phyloP scores from a whole-genome alignment of 2,888 invertebrate genomes.

The Calliopum simillimum region DNA sequence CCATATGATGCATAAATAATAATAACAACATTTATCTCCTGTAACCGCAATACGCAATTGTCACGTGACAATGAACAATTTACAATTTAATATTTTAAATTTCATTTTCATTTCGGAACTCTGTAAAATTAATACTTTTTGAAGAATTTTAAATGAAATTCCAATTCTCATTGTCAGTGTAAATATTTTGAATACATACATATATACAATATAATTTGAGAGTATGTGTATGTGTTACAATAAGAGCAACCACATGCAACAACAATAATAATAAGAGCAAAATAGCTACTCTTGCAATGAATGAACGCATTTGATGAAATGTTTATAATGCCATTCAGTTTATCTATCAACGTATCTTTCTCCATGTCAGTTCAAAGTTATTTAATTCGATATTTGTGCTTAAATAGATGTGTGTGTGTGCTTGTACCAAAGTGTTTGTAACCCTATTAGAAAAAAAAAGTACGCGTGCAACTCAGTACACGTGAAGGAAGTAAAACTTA shows the following conservation, averaged over 20 bases:
- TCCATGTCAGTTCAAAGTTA: too few species aligned
- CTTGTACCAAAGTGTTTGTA: background rate
- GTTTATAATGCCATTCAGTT: background rate
- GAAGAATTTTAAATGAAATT: background rate
- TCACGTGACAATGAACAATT: conserved; percentile 22
- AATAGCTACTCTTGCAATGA: conserved; percentile 1
- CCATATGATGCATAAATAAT: conserved; percentile 7
- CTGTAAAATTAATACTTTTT: conserved; percentile 3
- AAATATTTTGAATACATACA: too few species aligned
- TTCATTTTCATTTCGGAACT: conserved; percentile 7
- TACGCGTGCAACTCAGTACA: too few species aligned
- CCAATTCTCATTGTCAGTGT: too few species aligned
- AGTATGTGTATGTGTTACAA: background rate
- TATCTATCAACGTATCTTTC: too few species aligned
- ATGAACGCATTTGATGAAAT: conserved; percentile 15
- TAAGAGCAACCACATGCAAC: background rate
- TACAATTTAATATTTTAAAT: conserved; percentile 15
- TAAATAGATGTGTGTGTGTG: conserved; percentile 10
- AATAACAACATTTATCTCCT: background rate
- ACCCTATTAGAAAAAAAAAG: conserved; percentile 27
- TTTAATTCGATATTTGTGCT: conserved; percentile 3
- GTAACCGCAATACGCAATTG: conserved; percentile 6
- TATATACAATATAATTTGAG: background rate
- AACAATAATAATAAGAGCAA: conserved; percentile 5
- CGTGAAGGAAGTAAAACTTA: too few species aligned